Conservation (phyloP, 1,140 invertebrate species). For the Arion vulgaris region DNA sequence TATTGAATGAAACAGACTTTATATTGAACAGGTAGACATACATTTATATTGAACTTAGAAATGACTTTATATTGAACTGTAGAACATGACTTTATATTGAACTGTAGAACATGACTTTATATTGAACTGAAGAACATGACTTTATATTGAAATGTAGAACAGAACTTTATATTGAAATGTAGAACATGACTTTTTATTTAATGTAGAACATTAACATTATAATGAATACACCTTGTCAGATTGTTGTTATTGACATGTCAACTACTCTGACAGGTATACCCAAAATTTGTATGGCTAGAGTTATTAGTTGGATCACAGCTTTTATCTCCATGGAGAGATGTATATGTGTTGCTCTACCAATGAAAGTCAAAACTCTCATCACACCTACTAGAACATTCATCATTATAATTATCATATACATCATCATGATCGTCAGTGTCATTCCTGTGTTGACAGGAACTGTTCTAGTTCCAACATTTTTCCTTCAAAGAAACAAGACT, state of each 20-base stretch:
- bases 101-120: not conserved
- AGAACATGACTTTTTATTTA: not conserved
- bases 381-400: conserved; percentile 9
- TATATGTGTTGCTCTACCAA: conserved; percentile 25
- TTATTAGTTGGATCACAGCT: conserved; percentile 25
- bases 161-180: no score
- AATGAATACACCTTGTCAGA: no score
- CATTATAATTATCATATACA: conserved; percentile 3
- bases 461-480: not conserved
- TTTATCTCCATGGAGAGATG: conserved; percentile 34
- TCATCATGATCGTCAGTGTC: conserved; percentile 22
- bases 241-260: no score
- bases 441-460: conserved; percentile 6
- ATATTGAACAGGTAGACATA: no score
- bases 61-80: no score
- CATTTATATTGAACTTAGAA: no score
- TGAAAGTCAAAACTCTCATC: conserved; percentile 3
- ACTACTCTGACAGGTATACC: conserved; percentile 1
- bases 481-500: not conserved
- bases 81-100: no score
- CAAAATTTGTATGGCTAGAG: conserved; percentile 22
- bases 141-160: not conserved
- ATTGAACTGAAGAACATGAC: not conserved
- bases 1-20: no score
- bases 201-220: no score